Base-by-base conservation (phyloP, 2,113 vertebrate genomes). In the Podarcis cretensis region DNA sequence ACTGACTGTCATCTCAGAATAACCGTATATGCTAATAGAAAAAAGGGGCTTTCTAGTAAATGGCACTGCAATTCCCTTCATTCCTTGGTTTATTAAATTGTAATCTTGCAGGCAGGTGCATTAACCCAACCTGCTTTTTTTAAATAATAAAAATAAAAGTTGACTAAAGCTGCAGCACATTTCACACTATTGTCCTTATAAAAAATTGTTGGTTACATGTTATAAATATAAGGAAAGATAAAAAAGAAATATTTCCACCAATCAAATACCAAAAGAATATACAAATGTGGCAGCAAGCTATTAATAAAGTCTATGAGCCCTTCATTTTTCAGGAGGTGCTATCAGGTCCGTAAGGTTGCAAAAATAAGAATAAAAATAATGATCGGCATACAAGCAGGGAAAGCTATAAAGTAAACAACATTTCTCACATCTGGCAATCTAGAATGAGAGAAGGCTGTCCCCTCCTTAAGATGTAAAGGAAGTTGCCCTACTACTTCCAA, bases 251-350 rank as follows among this genome's bases (percentile, higher is more conserved):
- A 69, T 5, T 2, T 87, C 18, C 73, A 30, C 10, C 66, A 66
- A 69, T 54, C 85, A 27, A 4, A 0, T 2, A 87, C 73, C 82
- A 81, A 59, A 89, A 75, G 87, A 94, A 93, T 83, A 78, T 93
- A 87, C 80, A 88, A 54, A 37, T 63, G 76, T 79, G 89, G 68
- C 91, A 68, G n/a, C 23, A 88, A 83, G 91, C 85, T 89, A 89
- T 94, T 92, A 89, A 94, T 0, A 1, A 7, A n/a, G 90, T 89
- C 81, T 75, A 73, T 23, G 85, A 48, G 66, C 88, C 89, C 76
- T 93, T 91, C 84, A 10, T 68, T 88, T 91, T 94, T 81, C 83
- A 88, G 65, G 68, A 48, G 66, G 6, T 86, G 84, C 78, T 89
- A 89, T 86, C 57, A 7, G 7, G 40, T 57, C 59, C 7, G 0